Percentiles rank a stretch among this genome's conserved stretches.
These are phyloP conservation scores for Girardinichthys multiradiatus DNA, from an alignment of 2,113 vertebrate genomes.

Conservation along the genomic window DNA sequence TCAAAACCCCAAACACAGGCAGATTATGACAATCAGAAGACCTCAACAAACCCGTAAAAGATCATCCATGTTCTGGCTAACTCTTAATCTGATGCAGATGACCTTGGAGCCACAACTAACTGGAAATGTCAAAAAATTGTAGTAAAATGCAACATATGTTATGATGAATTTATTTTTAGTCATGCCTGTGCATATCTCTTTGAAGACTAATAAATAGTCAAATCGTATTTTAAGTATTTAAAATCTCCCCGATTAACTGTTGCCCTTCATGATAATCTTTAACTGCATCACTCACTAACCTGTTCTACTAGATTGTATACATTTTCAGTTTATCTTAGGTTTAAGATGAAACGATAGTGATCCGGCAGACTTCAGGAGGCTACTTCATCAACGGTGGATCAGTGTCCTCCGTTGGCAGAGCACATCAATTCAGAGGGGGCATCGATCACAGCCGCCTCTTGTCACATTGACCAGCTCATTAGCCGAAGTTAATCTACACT, in stretches of 20 bases:
- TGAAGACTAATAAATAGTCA: too few relatives aligned
- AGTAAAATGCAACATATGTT: too few relatives aligned
- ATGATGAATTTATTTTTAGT: too few relatives aligned
- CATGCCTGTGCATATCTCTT: too few relatives aligned
- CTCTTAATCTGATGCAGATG: too few relatives aligned
- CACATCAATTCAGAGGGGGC: slow-evolving; percentile 75
- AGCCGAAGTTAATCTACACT: slow-evolving; percentile 73
- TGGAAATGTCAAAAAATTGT: too few relatives aligned
- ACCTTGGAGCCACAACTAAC: too few relatives aligned
- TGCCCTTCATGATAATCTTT: neutral
- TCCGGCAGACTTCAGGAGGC: slow-evolving; percentile 44
- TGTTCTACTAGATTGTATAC: neutral
- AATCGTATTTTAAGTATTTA: too few relatives aligned
- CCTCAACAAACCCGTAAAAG: too few relatives aligned
- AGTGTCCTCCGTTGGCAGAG: slow-evolving; percentile 74
- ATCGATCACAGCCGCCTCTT: slow-evolving; percentile 75
- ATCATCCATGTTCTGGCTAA: too few relatives aligned
- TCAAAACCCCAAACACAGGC: too few relatives aligned
- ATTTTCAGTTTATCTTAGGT: slow-evolving; percentile 8
- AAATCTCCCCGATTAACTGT: neutral
- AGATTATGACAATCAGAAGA: too few relatives aligned
- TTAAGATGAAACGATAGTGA: slow-evolving; percentile 10
- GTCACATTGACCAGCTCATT: slow-evolving; percentile 80
- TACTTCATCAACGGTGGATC: slow-evolving; percentile 79
- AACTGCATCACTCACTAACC: neutral